Evolutionary conservation across 2,797 vertebrate species (phyloP).

Genomic region (Alcedo atthis): DNA sequence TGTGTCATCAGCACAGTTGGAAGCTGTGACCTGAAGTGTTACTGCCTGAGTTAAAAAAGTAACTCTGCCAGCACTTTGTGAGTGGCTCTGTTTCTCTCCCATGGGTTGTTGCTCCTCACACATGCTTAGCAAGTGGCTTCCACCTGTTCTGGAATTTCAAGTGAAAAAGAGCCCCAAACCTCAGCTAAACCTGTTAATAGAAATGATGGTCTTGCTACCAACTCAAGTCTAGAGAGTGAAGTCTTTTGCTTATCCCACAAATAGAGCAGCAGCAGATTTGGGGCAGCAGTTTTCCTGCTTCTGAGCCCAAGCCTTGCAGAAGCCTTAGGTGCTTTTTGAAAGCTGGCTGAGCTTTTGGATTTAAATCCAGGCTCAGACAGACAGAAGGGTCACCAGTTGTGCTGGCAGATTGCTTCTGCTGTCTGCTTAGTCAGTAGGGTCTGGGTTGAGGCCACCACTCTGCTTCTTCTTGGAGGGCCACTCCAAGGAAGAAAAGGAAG

Average conservation of each 20-base stretch:
- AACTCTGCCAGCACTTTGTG: background rate
- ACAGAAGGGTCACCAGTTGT: background rate
- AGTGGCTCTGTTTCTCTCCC: background rate
- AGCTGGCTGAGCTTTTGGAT: background rate
- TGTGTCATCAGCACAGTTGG: constrained; percentile 4
- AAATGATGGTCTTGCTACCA: background rate
- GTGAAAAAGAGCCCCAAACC: background rate
- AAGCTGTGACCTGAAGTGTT: background rate
- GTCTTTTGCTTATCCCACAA: background rate
- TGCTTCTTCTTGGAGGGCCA: background rate
- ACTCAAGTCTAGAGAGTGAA: background rate
- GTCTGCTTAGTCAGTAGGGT: background rate
- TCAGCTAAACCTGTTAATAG: background rate
- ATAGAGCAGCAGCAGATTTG: background rate
- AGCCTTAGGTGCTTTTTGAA: background rate
- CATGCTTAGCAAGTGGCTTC: background rate
- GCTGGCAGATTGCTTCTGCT: background rate
- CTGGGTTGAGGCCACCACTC: background rate
- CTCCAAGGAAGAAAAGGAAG: background rate
- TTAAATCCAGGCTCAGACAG: background rate
- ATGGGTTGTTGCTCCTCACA: background rate
- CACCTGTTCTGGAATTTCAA: background rate
- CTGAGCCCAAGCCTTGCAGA: background rate
- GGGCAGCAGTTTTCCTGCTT: background rate
- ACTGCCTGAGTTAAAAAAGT: background rate